A percentile compares a stretch with the other conserved stretches of the same genome.
These are phyloP conservation scores for Prenolepis imparis DNA, from an alignment of 2,888 invertebrate genomes.

Conservation along the genomic window DNA sequence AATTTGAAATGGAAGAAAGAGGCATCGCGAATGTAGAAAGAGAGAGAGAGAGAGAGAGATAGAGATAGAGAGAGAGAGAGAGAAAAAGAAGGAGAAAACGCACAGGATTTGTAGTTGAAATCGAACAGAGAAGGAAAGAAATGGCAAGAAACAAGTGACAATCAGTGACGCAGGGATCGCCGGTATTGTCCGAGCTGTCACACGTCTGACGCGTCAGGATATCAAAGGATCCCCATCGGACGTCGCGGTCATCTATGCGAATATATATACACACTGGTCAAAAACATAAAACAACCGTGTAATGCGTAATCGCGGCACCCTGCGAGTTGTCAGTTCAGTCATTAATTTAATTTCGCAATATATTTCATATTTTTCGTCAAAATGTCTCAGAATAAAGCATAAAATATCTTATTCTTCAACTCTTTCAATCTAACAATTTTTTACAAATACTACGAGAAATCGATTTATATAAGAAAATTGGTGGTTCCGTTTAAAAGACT, in stretches of 20 bases:
- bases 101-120: slow-evolving; percentile 44
- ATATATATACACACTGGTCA: slow-evolving; percentile 70
- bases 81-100: slow-evolving; percentile 26
- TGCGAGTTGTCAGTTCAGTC: slow-evolving; percentile 21
- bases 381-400: no score
- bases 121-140: slow-evolving; percentile 61
- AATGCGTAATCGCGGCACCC: slow-evolving; percentile 57
- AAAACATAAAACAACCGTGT: slow-evolving; percentile 52
- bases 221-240: slow-evolving; percentile 68
- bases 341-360: not conserved
- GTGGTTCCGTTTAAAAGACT: no score
- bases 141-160: slow-evolving; percentile 85
- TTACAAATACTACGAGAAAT: no score
- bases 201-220: slow-evolving; percentile 75
- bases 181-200: slow-evolving; percentile 81
- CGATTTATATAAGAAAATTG: no score
- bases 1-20: slow-evolving; percentile 76
- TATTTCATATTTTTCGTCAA: no score
- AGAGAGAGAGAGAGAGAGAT: no score
- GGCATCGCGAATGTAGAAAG: slow-evolving; percentile 14
- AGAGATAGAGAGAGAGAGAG: not conserved
- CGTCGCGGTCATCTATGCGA: slow-evolving; percentile 72
- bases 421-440: no score
- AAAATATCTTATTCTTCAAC: no score
- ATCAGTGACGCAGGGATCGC: slow-evolving; percentile 81